Conservation (phyloP, 1,140 invertebrate genomes). For the Euura lappo region DNA sequence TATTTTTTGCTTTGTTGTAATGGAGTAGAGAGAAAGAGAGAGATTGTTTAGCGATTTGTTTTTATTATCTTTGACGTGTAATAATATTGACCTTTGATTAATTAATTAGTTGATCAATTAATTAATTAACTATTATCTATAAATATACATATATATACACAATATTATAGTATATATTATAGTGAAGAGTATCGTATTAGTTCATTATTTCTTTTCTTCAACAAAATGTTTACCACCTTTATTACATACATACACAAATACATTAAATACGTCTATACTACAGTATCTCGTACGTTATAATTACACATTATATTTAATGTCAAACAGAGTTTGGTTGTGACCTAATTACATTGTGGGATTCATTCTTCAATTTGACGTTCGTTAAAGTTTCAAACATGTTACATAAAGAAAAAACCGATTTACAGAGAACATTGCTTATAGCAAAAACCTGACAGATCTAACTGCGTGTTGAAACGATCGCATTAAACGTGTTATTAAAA, state of each 20-base stretch:
- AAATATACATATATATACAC: no score
- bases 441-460: not conserved
- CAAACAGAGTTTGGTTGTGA: not conserved
- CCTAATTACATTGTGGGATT: not conserved
- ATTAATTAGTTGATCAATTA: not conserved
- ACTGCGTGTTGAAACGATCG: not conserved
- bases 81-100: not conserved
- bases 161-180: not conserved
- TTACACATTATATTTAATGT: not conserved
- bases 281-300: not conserved
- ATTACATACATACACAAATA: conserved; percentile 32
- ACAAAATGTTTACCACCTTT: not conserved
- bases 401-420: not conserved
- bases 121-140: no score
- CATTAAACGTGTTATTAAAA: not conserved
- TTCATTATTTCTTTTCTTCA: not conserved
- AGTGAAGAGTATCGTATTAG: not conserved
- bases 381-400: not conserved
- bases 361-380: not conserved
- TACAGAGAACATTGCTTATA: not conserved
- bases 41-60: conserved; percentile 32
- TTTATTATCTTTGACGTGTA: conserved; percentile 20
- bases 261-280: conserved; percentile 18
- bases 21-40: conserved; percentile 17
- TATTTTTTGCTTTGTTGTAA: conserved; percentile 32